Evolutionary conservation across 1,140 invertebrate genomes (phyloP).

Genomic region (Drosophila tsacasi): DNA sequence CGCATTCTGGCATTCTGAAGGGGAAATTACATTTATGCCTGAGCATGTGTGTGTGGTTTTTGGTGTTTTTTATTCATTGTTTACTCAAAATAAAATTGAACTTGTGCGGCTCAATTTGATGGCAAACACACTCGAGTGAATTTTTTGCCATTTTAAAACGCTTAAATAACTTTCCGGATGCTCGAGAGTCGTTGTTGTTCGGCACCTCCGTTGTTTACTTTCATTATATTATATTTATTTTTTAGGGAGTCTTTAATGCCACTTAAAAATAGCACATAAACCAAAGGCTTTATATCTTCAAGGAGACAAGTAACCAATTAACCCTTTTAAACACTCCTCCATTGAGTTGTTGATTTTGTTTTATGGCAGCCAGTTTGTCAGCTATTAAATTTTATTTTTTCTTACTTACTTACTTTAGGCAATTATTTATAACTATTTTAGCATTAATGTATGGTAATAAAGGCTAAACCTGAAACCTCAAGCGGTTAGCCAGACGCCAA

Average conservation of each 20-base stretch:
- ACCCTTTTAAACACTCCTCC: not conserved
- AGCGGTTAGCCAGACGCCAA: conserved; percentile 15
- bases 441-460: conserved; percentile 24
- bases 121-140: conserved; percentile 48
- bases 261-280: not conserved
- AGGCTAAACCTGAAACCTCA: conserved; percentile 11
- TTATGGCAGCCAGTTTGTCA: not conserved
- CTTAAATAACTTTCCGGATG: conserved; percentile 25
- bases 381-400: not conserved
- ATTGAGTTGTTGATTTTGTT: not conserved
- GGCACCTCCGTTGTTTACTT: conserved; percentile 21
- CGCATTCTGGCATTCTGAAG: conserved; percentile 3
- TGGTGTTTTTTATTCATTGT: conserved; percentile 6
- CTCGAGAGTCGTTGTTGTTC: not conserved
- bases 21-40: conserved; percentile 25
- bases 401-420: not conserved
- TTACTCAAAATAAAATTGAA: conserved; percentile 52
- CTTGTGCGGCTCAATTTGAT: conserved; percentile 69
- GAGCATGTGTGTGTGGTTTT: conserved; percentile 22
- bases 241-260: not conserved
- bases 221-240: not conserved
- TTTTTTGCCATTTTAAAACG: conserved; percentile 52
- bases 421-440: conserved; percentile 12
- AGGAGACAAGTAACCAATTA: not conserved
- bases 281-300: not conserved